Evolutionary conservation across 2,888 invertebrate genomes (phyloP).

Genomic region (Ophioninae sp.): DNA sequence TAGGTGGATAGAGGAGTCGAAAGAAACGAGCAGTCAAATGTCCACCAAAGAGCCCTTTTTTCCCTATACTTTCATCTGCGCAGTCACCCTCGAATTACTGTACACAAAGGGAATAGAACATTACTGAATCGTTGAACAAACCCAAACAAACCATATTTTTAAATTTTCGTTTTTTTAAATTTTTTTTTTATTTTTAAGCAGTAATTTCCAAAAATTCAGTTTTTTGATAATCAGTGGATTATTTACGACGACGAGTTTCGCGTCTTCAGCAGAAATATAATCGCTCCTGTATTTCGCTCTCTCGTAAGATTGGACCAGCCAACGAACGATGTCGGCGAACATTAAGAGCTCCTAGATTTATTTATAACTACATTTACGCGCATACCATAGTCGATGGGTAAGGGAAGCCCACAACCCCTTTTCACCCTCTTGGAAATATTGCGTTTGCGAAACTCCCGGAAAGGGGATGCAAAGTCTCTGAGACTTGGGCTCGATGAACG

Average conservation of each 20-base stretch:
- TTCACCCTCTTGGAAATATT: slow-evolving; percentile 76
- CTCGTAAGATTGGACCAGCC: slow-evolving; percentile 33
- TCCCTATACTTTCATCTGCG: slow-evolving; percentile 47
- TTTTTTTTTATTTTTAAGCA: too few relatives aligned
- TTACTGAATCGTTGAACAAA: too few relatives aligned
- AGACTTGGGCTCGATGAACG: slow-evolving; percentile 30
- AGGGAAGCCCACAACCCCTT: slow-evolving; percentile 66
- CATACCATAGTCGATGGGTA: slow-evolving; percentile 72
- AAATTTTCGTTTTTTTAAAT: too few relatives aligned
- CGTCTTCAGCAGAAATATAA: slow-evolving; percentile 37
- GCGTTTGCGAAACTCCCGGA: slow-evolving; percentile 71
- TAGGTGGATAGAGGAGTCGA: slow-evolving; percentile 36
- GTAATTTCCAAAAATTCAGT: too few relatives aligned
- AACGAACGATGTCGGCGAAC: slow-evolving; percentile 67
- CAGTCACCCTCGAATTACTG: slow-evolving; percentile 11
- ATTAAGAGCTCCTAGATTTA: slow-evolving; percentile 81
- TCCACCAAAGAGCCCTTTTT: slow-evolving; percentile 41
- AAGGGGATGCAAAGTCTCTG: slow-evolving; percentile 44
- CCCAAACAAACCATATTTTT: too few relatives aligned
- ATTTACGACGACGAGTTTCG: slow-evolving; percentile 18
- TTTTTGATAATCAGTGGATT: not conserved
- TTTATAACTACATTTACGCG: slow-evolving; percentile 81
- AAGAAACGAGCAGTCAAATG: slow-evolving; percentile 64
- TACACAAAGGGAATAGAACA: slow-evolving; percentile 19
- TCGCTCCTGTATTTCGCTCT: slow-evolving; percentile 1